phyloP scores from a whole-genome alignment of 2,797 vertebrate species.

The Tachyglossus aculeatus region DNA sequence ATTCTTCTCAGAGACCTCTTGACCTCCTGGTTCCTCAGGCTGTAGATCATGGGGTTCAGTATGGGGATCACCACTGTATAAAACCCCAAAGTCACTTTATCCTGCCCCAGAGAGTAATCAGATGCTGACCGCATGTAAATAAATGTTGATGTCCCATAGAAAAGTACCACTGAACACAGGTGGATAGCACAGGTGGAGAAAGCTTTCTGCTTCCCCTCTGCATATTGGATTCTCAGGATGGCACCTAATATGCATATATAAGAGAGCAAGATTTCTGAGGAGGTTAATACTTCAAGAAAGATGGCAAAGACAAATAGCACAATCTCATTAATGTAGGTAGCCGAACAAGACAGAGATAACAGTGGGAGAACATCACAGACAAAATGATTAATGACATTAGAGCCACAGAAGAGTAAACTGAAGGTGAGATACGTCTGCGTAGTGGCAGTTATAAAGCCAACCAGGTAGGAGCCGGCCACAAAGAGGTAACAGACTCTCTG shows the following conservation, averaged over 20 bases:
- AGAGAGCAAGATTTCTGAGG: constrained; percentile 44
- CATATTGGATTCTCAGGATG: neutral
- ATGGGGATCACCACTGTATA: constrained; percentile 49
- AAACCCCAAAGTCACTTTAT: constrained; percentile 53
- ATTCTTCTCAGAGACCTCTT: neutral
- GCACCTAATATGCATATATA: constrained; percentile 50
- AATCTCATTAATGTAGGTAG: neutral
- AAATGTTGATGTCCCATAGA: constrained; percentile 51
- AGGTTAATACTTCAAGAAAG: neutral
- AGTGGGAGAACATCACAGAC: neutral
- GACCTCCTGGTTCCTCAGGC: neutral
- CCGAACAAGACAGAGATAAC: neutral
- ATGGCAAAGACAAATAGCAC: neutral
- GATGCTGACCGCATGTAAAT: constrained; percentile 46
- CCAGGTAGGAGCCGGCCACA: constrained; percentile 23
- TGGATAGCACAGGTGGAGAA: constrained; percentile 37
- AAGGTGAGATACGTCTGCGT: constrained; percentile 47
- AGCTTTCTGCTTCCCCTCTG: neutral
- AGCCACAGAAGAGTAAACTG: neutral
- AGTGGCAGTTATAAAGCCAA: constrained; percentile 37
- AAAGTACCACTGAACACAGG: constrained; percentile 38
- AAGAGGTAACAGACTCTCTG: constrained; percentile 37
- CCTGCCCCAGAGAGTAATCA: constrained; percentile 53
- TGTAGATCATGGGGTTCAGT: constrained; percentile 29
- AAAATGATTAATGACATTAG: neutral